Evolutionary conservation across 2,888 invertebrate species (phyloP), one percentile per base, ranked within the genome.

Genomic region (Helleia helle): DNA sequence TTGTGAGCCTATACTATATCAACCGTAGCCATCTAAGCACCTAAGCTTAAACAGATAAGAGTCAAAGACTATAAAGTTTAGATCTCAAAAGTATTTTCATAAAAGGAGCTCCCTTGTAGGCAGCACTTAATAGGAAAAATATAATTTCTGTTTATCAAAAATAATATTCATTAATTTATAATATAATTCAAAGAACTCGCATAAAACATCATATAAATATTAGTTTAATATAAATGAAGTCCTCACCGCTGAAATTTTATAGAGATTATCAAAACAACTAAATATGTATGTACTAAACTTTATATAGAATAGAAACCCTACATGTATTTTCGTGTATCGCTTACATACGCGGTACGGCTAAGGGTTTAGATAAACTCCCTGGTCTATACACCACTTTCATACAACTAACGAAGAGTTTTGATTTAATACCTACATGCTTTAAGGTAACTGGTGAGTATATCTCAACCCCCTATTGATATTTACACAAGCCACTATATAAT

Each of bases 61-160:
- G 18, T 22, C 34, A 18, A 34, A 9, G 12, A 17, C 7, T 34
- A 11, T 64, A 65, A 70, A 68, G 69, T 71, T 71, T 65, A 71
- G 60, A 71, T 73, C 65, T 71, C 71, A 75, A 80, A 79, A 76
- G 63, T 74, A 75, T 62, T 62, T 45, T 66, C 50, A 54, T 59
- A 71, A 65, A 71, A 57, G 49, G 58, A 60, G 63, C 67, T 68
- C 69, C 75, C 80, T 74, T 70, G 59, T 53, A 80, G 73, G 71
- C 60, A 62, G 71, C 72, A 65, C 66, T 59, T 58, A 55, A 67
- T 76, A 77, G 67, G 74, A 73, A 79, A 79, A 80, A 76, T 77
- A 76, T 72, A 71, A 61, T 61, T 73, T 70, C 66, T 66, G 72
- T 72, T 73, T 83, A 83, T 83, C 83, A 83, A 83, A 83, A 83